A percentile compares a stretch with the other conserved stretches of the same genome.
phyloP scores from a whole-genome alignment of 2,888 invertebrate genomes.

The Drosophila dives region DNA sequence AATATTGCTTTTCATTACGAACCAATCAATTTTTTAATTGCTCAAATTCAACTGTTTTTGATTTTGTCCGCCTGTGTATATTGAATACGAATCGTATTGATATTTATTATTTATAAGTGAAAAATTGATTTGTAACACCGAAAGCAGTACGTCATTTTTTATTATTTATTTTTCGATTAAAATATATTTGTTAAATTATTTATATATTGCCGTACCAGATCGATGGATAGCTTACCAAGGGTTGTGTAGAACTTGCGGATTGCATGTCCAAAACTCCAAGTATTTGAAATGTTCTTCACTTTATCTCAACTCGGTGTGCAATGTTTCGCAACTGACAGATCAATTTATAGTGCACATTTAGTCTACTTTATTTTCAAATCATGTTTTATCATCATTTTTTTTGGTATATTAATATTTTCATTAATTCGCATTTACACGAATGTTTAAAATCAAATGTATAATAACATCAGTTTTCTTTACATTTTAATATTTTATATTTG shows the following conservation, averaged over 20 bases:
- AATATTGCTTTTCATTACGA: not conserved
- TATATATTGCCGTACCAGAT: not conserved
- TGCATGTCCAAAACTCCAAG: constrained; percentile 13
- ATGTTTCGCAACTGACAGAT: not conserved
- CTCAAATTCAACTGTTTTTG: not conserved
- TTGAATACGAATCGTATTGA: not conserved
- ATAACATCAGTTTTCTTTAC: not conserved
- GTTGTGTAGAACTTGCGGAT: not conserved
- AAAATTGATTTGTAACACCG: not conserved
- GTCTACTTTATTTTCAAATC: not conserved
- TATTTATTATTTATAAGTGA: not conserved
- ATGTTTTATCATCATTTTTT: not conserved
- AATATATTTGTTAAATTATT: not conserved
- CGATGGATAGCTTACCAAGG: not conserved
- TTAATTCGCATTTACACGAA: not conserved
- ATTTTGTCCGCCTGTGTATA: not conserved
- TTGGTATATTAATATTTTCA: not conserved
- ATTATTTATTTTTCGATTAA: not conserved
- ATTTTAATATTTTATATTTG: not conserved
- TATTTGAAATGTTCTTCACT: not conserved
- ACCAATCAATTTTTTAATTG: not conserved
- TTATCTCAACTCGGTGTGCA: not conserved
- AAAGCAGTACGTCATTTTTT: not conserved
- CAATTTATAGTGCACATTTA: too few relatives aligned
- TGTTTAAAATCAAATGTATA: not conserved